Evolutionary conservation across 92 coral and sea anemone genomes (phyloP).

Genomic region (Blastomussa wellsi): DNA sequence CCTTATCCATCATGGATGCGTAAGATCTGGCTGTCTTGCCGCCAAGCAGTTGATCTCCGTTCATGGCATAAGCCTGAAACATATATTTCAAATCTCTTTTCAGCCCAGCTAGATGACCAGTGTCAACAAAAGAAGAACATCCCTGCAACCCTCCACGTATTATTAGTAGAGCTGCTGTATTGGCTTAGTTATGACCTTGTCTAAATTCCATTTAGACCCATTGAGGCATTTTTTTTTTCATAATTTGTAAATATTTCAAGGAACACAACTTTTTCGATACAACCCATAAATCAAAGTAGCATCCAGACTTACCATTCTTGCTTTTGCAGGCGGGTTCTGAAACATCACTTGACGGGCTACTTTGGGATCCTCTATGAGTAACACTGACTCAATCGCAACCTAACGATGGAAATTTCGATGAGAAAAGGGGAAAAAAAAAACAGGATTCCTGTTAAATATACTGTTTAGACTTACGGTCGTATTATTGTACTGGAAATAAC

Average conservation of each 20-base stretch:
- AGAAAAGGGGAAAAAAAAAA: neutral
- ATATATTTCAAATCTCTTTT: neutral
- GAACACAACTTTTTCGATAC: no score
- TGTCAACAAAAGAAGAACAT: no score
- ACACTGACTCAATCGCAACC: constrained; percentile 76
- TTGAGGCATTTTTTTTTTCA: no score
- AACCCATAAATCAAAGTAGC: no score
- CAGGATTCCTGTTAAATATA: no score
- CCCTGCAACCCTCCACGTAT: no score
- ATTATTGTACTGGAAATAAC: no score
- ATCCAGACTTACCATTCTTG: constrained; percentile 69
- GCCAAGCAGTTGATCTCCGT: constrained; percentile 92
- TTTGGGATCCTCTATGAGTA: constrained; percentile 84
- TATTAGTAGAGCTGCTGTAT: no score
- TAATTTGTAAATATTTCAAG: no score
- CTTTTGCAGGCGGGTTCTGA: constrained; percentile 73
- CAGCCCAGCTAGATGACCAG: neutral
- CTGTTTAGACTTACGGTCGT: no score
- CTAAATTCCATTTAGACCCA: no score
- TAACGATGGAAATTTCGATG: neutral
- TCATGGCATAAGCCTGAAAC: constrained; percentile 86
- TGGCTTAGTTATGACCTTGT: no score
- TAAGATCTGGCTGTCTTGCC: constrained; percentile 91
- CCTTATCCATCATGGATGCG: constrained; percentile 59
- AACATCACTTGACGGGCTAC: constrained; percentile 95